Base-by-base conservation (phyloP, 1,140 invertebrate genomes). In the Bradysia coprophila region DNA sequence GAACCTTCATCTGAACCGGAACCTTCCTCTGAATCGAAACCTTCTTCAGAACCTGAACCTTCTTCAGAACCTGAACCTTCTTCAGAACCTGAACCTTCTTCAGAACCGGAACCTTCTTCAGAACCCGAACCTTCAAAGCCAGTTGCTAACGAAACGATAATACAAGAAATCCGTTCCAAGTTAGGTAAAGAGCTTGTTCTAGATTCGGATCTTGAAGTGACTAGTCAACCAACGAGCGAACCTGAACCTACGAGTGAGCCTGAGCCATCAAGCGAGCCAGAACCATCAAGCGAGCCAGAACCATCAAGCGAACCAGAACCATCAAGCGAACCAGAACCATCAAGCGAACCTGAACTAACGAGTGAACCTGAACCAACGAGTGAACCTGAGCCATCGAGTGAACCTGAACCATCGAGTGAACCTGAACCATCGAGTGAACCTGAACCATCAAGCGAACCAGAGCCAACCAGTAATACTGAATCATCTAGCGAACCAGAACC, bases 361-460 rank as follows among this genome's bases (percentile, higher is more conserved):
- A n/a, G 13, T 9, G 40, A 24, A 32, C 40, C 40, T 42, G 56
- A 61, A 48, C 33, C 9, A 6, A 11, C 9, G 10, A 16, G 33
- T 36, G 10, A 56, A 24, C 55, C 51, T 42, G 59, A 59, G 19
- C 54, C 62, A 41, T 56, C 59, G 34, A 43, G 57, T 13, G 42
- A 48, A 45, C 45, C 54, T 8, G 48, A 54, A 52, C 43, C 56
- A 8, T 49, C 50, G 50, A 36, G 55, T 5, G 49, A 42, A 43
- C 47, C 58, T 19, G 47, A 56, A 52, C 46, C 52, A 4, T 46
- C 49, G 42, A 46, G 56, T 16, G 47, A 56, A 52, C 46, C 52
- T 3, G 46, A 50, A 44, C 45, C 54, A 20, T 46, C 49, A 43
- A 31, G 53, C 40, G 51, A 62, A 47, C 45, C 53, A 2, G 47